phyloP scores from a whole-genome alignment of 2,797 vertebrate genomes.

The Ibycter americanus region DNA sequence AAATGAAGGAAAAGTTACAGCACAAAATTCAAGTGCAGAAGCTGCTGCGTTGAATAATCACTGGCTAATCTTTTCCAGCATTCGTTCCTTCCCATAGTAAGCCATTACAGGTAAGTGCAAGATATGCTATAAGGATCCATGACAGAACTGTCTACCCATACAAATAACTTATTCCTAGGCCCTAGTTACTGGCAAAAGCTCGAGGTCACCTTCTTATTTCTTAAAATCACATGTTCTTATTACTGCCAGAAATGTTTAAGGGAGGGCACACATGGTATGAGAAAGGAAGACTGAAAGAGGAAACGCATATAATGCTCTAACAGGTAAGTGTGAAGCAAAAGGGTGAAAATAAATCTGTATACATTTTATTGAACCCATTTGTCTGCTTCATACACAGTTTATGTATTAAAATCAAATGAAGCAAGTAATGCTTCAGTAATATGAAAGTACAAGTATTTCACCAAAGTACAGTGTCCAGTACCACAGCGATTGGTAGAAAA shows the following conservation, averaged over 20 bases:
- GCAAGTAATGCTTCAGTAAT: not conserved
- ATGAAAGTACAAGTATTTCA: not conserved
- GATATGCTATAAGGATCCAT: not conserved
- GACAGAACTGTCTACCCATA: not conserved
- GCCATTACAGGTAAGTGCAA: not conserved
- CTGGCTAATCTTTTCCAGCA: not conserved
- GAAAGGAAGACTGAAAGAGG: not conserved
- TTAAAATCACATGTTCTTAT: not conserved
- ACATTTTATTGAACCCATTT: not conserved
- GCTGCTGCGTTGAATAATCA: accelerated
- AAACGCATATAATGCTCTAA: not conserved
- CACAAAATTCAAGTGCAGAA: not conserved
- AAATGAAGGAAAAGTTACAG: not conserved
- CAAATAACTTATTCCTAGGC: not conserved
- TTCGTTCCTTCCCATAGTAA: not conserved
- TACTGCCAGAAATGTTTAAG: not conserved
- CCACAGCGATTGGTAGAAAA: not conserved
- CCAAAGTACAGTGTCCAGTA: not conserved
- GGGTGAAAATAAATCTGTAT: not conserved
- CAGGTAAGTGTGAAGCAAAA: not conserved
- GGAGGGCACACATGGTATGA: not conserved
- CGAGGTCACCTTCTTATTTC: not conserved
- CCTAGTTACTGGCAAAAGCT: not conserved
- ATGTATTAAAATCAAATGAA: not conserved
- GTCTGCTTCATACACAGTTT: not conserved